phyloP scores from a whole-genome alignment of 2,113 vertebrate genomes.

The Tympanuchus pallidicinctus region DNA sequence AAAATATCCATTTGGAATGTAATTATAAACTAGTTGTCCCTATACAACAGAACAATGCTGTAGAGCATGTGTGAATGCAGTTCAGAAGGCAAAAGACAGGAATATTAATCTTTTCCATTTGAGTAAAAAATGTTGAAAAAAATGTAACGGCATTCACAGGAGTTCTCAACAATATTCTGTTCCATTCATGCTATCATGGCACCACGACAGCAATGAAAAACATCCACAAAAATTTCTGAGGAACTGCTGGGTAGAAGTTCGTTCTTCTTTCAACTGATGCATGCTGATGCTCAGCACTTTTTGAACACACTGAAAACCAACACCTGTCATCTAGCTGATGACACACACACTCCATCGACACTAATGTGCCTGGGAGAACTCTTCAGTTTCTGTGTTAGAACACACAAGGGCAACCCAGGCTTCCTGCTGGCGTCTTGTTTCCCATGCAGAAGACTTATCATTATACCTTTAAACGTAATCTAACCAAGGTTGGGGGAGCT shows the following conservation, averaged over 20 bases:
- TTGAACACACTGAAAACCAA: background rate
- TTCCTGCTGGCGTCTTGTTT: background rate
- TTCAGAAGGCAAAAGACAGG: constrained; percentile 6
- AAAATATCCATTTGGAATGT: background rate
- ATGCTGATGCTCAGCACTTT: background rate
- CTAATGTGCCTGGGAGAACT: background rate
- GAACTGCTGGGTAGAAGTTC: background rate
- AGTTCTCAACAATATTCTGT: background rate
- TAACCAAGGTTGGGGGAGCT: fast-evolving
- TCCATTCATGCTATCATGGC: background rate
- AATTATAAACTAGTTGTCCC: background rate
- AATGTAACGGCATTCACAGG: constrained; percentile 1
- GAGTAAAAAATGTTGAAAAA: background rate
- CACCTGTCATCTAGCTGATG: background rate
- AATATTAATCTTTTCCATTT: constrained; percentile 12
- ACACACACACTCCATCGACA: background rate
- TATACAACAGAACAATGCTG: background rate
- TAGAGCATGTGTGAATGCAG: background rate
- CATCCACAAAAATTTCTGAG: background rate
- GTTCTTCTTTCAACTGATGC: background rate
- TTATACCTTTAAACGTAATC: background rate
- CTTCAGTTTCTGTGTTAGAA: background rate
- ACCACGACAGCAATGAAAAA: constrained; percentile 2
- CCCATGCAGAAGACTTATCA: background rate
- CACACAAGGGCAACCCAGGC: background rate